These are phyloP conservation scores for Heliconius erato DNA, from an alignment of 2,888 invertebrate species.

Conservation along the genomic window DNA sequence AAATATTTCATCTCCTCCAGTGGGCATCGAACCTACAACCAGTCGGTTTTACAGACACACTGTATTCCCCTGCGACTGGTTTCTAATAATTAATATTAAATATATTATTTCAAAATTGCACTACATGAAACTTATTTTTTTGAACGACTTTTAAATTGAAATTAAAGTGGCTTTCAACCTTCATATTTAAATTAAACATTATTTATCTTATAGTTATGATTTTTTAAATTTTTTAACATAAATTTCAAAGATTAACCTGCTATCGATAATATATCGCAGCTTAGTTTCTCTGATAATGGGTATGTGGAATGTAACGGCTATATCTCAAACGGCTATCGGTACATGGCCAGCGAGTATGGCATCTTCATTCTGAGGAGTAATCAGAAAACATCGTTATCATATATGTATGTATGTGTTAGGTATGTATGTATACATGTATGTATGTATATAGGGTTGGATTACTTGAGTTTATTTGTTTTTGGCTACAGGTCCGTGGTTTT, in stretches of 20 bases:
- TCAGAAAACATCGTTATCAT: slow-evolving; percentile 26
- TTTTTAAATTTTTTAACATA: neutral
- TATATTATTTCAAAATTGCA: too few relatives aligned
- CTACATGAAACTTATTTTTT: too few relatives aligned
- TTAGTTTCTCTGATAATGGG: slow-evolving; percentile 22
- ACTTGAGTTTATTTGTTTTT: neutral
- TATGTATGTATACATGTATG: neutral
- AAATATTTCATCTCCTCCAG: too few relatives aligned
- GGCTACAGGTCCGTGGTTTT: too few relatives aligned
- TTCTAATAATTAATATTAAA: too few relatives aligned
- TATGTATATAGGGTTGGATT: slow-evolving; percentile 19
- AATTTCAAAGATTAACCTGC: slow-evolving; percentile 1
- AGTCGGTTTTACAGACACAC: too few relatives aligned
- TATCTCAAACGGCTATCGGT: slow-evolving; percentile 33
- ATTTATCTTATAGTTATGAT: too few relatives aligned
- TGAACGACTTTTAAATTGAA: too few relatives aligned
- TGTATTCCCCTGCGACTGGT: too few relatives aligned
- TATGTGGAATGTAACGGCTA: slow-evolving; percentile 24
- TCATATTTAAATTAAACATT: neutral
- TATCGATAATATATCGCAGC: slow-evolving; percentile 14
- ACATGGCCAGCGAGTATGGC: slow-evolving; percentile 30
- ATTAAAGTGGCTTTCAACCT: neutral
- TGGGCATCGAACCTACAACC: too few relatives aligned
- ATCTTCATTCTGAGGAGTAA: slow-evolving; percentile 39
- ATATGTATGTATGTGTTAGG: slow-evolving; percentile 8